Conservation (phyloP, 1,140 invertebrate genomes). For the Pseudomyrmex cubaensis region DNA sequence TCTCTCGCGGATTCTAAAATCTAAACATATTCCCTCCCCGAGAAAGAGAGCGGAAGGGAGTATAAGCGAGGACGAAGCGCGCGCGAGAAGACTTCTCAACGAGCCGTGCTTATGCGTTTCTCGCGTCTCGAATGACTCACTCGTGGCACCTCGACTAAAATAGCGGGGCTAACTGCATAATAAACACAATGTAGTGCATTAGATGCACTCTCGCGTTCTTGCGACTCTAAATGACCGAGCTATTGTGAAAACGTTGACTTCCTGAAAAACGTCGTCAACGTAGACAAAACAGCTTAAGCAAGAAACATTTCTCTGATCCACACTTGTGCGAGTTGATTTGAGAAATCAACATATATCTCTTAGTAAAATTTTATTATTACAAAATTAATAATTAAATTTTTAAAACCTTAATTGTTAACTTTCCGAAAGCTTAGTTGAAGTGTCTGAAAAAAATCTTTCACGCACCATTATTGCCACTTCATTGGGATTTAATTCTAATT, state of each 20-base stretch:
- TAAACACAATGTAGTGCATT: constrained; percentile 33
- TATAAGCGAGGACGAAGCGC: constrained; percentile 16
- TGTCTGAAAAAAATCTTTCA: constrained; percentile 31
- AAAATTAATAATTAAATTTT: neutral
- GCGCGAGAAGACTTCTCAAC: constrained; percentile 32
- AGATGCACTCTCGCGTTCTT: neutral
- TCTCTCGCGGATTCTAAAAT: constrained; percentile 77
- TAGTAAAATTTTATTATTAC: too few species aligned
- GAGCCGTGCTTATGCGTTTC: constrained; percentile 37
- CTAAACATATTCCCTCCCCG: constrained; percentile 77
- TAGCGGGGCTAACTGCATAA: constrained; percentile 47
- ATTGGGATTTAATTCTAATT: constrained; percentile 48
- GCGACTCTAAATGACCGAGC: neutral
- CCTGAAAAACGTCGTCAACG: neutral
- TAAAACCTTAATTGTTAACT: neutral
- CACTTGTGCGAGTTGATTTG: neutral
- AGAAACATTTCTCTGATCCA: neutral
- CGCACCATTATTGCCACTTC: constrained; percentile 30
- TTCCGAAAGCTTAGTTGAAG: constrained; percentile 3
- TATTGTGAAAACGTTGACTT: neutral
- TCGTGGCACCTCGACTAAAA: constrained; percentile 48
- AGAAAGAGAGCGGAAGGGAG: constrained; percentile 35
- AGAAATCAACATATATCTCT: neutral
- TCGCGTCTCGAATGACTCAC: constrained; percentile 69
- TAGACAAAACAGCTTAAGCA: neutral